These are phyloP conservation scores for Pimephales promelas DNA, from an alignment of 2,113 vertebrate species.

Conservation along the genomic window DNA sequence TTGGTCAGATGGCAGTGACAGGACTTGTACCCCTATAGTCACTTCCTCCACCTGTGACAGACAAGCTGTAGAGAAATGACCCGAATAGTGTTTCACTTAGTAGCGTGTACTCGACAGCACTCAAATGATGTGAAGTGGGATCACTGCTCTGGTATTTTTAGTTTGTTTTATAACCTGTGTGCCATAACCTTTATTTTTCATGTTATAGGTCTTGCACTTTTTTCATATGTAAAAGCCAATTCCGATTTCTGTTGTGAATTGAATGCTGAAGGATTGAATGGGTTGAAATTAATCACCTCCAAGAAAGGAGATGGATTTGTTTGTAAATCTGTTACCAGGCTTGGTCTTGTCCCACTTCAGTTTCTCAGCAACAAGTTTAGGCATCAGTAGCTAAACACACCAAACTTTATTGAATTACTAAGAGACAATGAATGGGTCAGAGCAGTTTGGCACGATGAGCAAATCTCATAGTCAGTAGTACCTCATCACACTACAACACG, in stretches of 20 bases:
- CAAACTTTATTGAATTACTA: constrained; percentile 29
- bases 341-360: constrained; percentile 24
- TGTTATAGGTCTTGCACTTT: neutral
- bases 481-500: neutral
- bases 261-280: neutral
- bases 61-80: neutral
- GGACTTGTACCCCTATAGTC: neutral
- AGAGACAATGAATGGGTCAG: constrained; percentile 37
- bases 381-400: neutral
- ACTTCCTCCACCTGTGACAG: constrained; percentile 9
- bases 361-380: constrained; percentile 49
- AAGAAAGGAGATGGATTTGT: neutral
- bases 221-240: neutral
- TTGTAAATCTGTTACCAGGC: constrained; percentile 45
- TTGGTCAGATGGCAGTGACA: neutral
- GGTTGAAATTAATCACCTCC: neutral
- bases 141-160: constrained; percentile 1
- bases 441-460: neutral
- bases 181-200: constrained; percentile 1
- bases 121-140: constrained; percentile 16
- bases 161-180: neutral
- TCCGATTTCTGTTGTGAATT: neutral
- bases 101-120: neutral
- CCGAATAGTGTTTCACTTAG: neutral
- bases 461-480: constrained; percentile 27